Evolutionary conservation across 2,888 invertebrate genomes (phyloP), one percentile per base, ranked within the genome.

Genomic region (Cancer borealis): DNA sequence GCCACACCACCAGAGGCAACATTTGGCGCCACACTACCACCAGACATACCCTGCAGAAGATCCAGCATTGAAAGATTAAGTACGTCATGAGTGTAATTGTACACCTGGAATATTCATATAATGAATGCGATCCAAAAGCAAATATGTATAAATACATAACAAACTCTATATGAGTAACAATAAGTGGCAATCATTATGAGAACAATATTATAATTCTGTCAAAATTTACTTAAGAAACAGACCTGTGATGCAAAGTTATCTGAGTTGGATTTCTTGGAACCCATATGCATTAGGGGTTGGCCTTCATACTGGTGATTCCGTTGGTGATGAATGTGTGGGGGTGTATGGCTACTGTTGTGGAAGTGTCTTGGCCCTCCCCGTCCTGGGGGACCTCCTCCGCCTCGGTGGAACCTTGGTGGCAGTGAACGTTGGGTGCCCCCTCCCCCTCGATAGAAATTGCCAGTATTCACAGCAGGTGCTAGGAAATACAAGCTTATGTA

Each of bases 201-300:
- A 14, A 84, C 10, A n/a, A 84, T 30, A 12, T 10, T 30, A n/a
- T 84, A 14, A 84, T 73, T n/a, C 30, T 39, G 30, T 87, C 39
- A 45, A 87, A 14, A 84, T 3, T 12, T 14, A 39, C 39, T 84
- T 84, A 4, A 39, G 39, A 30, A 30, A 60, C 88, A 66, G 60
- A 94, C 94, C 92, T 94, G 94, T 73, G 92, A 94, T 30, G 94
- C 49, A 21, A 88, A 14, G 47, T 88, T 94, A 49, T 94, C 94
- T 47, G 94, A 88, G 54, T 73, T 94, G 49, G 94, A 92, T 49
- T 94, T 94, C 39, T 91, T 91, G 79, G 92, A 88, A 21, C 94
- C 94, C 92, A 94, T 94, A 26, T 94, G 94, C 94, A 94, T 92
- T 10, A 94, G 89, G 5, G 94, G 94, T 47, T 94, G 94, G 14